Evolutionary conservation across 2,888 invertebrate genomes (phyloP).

Genomic region (Steinernema carpocapsae): DNA sequence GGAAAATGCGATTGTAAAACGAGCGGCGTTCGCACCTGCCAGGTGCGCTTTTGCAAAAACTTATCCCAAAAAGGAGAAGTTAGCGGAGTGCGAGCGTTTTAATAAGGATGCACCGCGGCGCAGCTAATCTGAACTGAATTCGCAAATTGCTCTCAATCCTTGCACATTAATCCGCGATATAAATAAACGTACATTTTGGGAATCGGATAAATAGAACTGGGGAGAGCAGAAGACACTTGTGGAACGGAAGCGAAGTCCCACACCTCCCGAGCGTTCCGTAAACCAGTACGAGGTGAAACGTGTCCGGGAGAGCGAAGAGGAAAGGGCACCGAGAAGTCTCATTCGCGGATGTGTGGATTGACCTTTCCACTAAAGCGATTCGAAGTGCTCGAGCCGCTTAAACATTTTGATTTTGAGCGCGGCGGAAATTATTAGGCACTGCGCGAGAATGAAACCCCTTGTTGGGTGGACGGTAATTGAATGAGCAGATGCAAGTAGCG

Average conservation of each 20-base stretch:
- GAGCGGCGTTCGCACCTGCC: too few relatives aligned
- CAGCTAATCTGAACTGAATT: neutral
- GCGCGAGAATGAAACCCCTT: neutral
- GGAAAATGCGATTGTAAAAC: too few relatives aligned
- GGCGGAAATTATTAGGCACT: too few relatives aligned
- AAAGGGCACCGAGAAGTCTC: neutral
- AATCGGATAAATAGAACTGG: neutral
- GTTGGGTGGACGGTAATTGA: neutral
- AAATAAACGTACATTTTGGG: neutral
- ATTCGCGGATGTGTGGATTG: slow-evolving; percentile 7
- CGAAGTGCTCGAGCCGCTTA: neutral
- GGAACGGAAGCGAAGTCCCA: neutral
- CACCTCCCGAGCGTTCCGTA: neutral
- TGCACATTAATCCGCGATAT: slow-evolving; percentile 3
- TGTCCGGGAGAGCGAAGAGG: neutral
- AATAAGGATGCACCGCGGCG: too few relatives aligned
- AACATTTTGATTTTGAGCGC: too few relatives aligned
- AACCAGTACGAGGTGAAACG: neutral
- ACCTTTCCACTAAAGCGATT: neutral
- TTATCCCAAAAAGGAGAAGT: too few relatives aligned
- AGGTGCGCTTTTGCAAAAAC: too few relatives aligned
- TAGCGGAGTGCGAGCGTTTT: too few relatives aligned
- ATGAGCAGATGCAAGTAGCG: slow-evolving; percentile 16
- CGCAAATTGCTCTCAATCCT: neutral
- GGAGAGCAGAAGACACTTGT: neutral